Conservation (phyloP, 2,113 vertebrate genomes). For the Elephantulus edwardii region DNA sequence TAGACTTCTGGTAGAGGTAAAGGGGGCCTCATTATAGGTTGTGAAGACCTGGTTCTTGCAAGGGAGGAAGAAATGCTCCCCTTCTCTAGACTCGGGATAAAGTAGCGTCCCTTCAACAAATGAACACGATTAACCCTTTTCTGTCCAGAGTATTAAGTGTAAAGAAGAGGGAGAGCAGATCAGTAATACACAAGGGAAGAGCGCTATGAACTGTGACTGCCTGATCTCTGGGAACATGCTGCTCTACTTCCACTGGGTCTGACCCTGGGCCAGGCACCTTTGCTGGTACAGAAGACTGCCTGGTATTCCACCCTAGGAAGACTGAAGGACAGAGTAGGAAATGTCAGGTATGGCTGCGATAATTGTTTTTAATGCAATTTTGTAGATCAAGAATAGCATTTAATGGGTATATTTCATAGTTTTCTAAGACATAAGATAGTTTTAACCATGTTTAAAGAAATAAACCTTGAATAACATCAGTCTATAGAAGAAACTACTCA, state of each 20-base stretch:
- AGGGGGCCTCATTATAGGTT: background rate
- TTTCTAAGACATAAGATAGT: background rate
- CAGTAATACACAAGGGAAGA: background rate
- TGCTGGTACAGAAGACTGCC: background rate
- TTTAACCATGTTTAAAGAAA: conserved; percentile 2
- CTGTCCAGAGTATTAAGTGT: background rate
- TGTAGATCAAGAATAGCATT: background rate
- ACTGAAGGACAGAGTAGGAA: no score
- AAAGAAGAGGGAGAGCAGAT: background rate
- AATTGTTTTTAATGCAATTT: conserved; percentile 9
- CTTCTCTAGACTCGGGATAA: conserved; percentile 1
- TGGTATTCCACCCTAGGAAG: no score
- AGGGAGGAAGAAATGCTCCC: background rate
- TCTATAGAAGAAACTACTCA: background rate
- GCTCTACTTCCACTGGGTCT: background rate
- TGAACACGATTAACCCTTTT: conserved; percentile 50
- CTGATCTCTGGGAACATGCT: background rate
- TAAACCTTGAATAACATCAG: background rate
- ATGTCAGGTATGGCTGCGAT: no score
- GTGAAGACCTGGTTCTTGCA: background rate
- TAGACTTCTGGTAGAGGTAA: background rate
- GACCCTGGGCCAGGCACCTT: background rate
- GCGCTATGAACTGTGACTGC: background rate
- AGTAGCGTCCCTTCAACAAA: conserved; percentile 32
- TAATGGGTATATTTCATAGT: background rate